phyloP scores from a whole-genome alignment of 2,888 invertebrate genomes.

The Ochlodes sylvanus region DNA sequence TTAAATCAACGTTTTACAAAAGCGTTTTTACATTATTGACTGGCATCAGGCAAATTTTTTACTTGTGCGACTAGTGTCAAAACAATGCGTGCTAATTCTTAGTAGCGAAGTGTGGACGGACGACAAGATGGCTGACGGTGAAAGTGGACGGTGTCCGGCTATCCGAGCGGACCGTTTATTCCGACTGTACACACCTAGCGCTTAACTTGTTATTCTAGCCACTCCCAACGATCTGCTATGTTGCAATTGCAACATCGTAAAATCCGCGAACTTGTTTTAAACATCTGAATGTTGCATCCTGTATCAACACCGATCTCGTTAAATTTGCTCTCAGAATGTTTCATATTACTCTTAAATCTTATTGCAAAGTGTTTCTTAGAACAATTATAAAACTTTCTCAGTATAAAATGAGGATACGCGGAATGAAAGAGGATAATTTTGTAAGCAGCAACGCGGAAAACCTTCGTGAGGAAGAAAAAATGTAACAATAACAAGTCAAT shows the following conservation, averaged over 20 bases:
- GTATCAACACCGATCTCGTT: neutral
- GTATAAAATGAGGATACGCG: neutral
- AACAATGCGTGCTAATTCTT: constrained; percentile 70
- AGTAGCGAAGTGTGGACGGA: constrained; percentile 61
- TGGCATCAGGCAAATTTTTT: neutral
- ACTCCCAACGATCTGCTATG: constrained; percentile 22
- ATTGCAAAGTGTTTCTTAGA: neutral
- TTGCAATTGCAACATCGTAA: constrained; percentile 18
- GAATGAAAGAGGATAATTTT: neutral
- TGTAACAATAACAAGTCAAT: constrained; percentile 7
- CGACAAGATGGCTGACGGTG: constrained; percentile 79
- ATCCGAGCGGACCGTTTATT: constrained; percentile 54
- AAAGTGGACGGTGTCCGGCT: constrained; percentile 72
- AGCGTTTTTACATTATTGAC: no score
- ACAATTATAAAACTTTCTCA: neutral
- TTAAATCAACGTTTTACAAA: no score
- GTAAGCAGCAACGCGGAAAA: neutral
- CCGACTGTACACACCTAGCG: constrained; percentile 20
- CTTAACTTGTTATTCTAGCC: constrained; percentile 34
- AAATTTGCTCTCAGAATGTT: constrained; percentile 5
- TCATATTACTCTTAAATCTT: neutral
- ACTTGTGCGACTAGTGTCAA: constrained; percentile 43
- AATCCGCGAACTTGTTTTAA: constrained; percentile 2
- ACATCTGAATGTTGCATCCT: neutral
- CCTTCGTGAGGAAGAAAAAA: constrained; percentile 8